A percentile compares a stretch with the other conserved stretches of the same genome.
Evolutionary conservation across 2,797 vertebrate species (phyloP).

Genomic region (Rhinichthys osculus): DNA sequence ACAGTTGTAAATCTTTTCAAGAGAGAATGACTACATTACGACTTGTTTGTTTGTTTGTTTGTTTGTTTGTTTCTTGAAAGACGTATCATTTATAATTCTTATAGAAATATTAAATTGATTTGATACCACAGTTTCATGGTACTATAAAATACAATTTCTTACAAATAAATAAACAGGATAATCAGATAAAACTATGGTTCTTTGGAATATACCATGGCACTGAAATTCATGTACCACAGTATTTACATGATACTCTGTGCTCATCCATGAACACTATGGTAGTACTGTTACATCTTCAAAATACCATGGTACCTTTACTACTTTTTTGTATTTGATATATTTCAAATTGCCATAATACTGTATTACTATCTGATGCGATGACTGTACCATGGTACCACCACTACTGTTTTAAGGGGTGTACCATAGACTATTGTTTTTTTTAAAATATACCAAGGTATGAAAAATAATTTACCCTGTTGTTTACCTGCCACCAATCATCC

Average conservation of each 20-base stretch:
- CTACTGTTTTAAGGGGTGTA: neutral
- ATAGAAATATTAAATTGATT: neutral
- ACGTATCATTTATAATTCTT: neutral
- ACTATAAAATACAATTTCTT: neutral
- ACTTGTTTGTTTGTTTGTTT: neutral
- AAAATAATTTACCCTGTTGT: too few relatives aligned
- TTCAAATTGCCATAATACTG: neutral
- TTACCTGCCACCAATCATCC: neutral
- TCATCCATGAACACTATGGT: neutral
- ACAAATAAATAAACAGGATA: neutral
- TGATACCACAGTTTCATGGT: neutral
- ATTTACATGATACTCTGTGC: neutral
- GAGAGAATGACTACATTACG: neutral
- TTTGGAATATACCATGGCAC: neutral
- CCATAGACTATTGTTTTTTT: neutral
- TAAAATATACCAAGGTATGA: neutral
- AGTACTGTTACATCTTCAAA: neutral
- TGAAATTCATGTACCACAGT: neutral
- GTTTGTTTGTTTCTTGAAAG: neutral
- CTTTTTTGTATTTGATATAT: neutral
- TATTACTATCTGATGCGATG: too few relatives aligned
- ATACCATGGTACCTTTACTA: neutral
- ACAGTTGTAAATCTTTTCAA: neutral
- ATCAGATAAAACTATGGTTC: neutral
- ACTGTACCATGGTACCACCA: too few relatives aligned